phyloP scores from a whole-genome alignment of 2,888 invertebrate genomes.

The Dysmachus trigonus region DNA sequence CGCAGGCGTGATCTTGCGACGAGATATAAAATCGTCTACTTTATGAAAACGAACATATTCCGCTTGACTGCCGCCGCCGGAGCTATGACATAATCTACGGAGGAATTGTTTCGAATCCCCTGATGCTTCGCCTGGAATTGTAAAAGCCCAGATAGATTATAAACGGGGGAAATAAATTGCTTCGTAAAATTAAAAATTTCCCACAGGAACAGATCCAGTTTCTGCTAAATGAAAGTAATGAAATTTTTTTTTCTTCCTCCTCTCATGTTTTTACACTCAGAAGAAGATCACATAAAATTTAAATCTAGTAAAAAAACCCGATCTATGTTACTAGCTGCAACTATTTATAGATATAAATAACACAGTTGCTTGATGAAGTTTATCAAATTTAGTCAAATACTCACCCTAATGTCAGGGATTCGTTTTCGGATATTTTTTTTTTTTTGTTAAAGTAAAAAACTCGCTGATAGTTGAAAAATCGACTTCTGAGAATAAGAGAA shows the following conservation, averaged over 20 bases:
- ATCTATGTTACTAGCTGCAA: too few relatives aligned
- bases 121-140: neutral
- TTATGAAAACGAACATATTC: constrained; percentile 21
- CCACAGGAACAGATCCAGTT: neutral
- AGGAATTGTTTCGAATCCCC: neutral
- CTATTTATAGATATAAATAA: too few relatives aligned
- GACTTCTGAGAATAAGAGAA: too few relatives aligned
- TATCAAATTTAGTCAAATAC: too few relatives aligned
- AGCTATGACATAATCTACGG: neutral
- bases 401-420: too few relatives aligned
- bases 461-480: too few relatives aligned
- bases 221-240: neutral
- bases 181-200: neutral
- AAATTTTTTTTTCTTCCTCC: neutral
- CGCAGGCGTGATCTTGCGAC: neutral
- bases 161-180: neutral
- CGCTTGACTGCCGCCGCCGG: neutral
- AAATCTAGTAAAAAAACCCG: neutral
- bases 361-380: too few relatives aligned
- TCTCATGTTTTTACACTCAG: neutral
- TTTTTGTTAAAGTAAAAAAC: too few relatives aligned
- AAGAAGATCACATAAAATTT: too few relatives aligned
- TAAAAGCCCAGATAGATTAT: neutral
- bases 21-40: neutral
- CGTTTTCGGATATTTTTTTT: too few relatives aligned